These are phyloP conservation scores for Lithophane ornitopus DNA, from an alignment of 2,888 invertebrate genomes.

Conservation along the genomic window DNA sequence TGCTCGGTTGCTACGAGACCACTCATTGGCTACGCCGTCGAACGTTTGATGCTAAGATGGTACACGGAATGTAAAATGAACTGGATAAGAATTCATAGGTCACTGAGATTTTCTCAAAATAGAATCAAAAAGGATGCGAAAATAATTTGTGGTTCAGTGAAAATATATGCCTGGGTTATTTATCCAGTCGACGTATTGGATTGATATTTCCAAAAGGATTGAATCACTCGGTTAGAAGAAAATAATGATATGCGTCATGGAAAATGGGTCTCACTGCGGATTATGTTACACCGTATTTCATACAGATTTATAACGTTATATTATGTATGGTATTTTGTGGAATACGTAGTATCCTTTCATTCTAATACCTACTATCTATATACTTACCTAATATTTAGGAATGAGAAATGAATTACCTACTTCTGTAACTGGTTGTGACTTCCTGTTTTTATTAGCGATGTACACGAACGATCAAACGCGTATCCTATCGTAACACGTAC, in stretches of 20 bases:
- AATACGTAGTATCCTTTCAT: not conserved
- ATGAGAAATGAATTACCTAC: not conserved
- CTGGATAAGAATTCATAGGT: conserved; percentile 30
- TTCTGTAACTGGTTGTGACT: not conserved
- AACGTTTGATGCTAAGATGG: conserved; percentile 35
- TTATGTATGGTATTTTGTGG: not conserved
- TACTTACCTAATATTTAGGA: not conserved
- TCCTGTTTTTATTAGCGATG: not conserved
- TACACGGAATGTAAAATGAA: not conserved
- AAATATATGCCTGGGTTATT: conserved; percentile 23
- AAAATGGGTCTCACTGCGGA: conserved; percentile 18
- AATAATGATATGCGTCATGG: conserved; percentile 49
- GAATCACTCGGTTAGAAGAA: conserved; percentile 51
- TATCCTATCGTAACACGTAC: too few relatives aligned
- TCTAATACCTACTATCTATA: not conserved
- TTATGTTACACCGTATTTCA: conserved; percentile 7
- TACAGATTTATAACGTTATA: not conserved
- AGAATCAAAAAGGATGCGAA: not conserved
- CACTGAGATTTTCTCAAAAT: not conserved
- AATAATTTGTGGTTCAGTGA: conserved; percentile 21
- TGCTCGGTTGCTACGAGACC: conserved; percentile 53
- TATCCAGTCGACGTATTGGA: conserved; percentile 42
- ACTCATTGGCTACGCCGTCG: conserved; percentile 49
- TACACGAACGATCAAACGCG: too few relatives aligned
- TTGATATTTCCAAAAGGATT: conserved; percentile 46